Evolutionary conservation across 2,113 vertebrate species (phyloP).

Genomic region (Parus major): DNA sequence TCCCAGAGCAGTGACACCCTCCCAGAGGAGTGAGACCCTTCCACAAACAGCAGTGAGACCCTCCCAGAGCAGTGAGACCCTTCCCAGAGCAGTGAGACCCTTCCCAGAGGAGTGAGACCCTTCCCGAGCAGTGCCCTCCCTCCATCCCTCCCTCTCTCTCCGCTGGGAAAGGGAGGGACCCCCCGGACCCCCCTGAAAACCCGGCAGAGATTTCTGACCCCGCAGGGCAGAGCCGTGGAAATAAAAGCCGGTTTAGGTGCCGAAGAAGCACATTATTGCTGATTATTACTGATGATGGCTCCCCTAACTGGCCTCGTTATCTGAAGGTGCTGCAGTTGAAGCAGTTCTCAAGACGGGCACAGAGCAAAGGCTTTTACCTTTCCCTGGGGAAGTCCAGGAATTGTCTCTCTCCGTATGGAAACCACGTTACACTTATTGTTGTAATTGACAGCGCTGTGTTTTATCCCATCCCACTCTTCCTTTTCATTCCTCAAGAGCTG

Average conservation of each 20-base stretch:
- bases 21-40: no score
- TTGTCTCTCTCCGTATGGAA: neutral
- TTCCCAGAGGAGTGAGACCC: no score
- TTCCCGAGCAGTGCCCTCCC: no score
- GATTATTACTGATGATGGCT: neutral
- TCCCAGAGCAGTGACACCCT: no score
- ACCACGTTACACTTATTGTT: neutral
- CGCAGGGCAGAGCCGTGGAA: neutral
- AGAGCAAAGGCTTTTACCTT: neutral
- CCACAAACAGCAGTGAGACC: no score
- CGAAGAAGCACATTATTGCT: neutral
- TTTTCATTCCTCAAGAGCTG: neutral
- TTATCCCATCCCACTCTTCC: neutral
- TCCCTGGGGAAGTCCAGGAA: neutral
- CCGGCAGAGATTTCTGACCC: neutral
- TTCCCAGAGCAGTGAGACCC: no score
- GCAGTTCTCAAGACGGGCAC: neutral
- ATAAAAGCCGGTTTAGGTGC: neutral
- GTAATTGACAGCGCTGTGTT: rapidly evolving
- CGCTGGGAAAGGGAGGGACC: neutral
- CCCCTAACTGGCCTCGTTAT: neutral
- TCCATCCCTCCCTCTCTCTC: neutral
- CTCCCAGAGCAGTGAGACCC: no score
- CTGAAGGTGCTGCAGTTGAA: neutral
- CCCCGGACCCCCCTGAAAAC: neutral